A percentile compares a stretch with the other conserved stretches of the same genome.
phyloP scores from a whole-genome alignment of 2,888 invertebrate species.

The Drosophila differens region DNA sequence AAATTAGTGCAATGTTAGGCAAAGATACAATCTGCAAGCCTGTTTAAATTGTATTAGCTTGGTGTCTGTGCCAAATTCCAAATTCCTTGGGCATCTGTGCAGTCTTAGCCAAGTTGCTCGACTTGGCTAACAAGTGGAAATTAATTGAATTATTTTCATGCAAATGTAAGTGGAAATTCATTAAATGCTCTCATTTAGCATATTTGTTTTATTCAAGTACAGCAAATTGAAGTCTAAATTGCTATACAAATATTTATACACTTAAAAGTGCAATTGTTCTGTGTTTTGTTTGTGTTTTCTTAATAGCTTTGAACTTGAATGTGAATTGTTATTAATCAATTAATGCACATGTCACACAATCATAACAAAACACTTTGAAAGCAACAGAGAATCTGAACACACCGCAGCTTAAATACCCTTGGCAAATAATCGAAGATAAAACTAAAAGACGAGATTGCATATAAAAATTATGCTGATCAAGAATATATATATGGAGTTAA shows the following conservation, averaged over 20 bases:
- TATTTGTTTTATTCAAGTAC: neutral
- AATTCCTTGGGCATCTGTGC: conserved; percentile 7
- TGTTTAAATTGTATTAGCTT: conserved; percentile 5
- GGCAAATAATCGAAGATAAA: neutral
- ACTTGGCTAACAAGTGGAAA: conserved; percentile 16
- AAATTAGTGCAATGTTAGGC: conserved; percentile 15
- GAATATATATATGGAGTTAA: neutral
- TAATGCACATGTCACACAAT: conserved; percentile 58
- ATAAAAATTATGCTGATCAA: neutral
- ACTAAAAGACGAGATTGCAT: neutral
- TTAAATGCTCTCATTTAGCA: neutral
- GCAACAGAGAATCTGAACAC: neutral
- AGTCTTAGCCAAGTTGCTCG: conserved; percentile 2
- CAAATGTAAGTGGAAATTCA: neutral
- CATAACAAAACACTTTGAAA: conserved; percentile 16
- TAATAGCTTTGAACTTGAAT: conserved; percentile 74
- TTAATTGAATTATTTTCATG: conserved; percentile 16
- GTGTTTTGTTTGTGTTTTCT: conserved; percentile 11
- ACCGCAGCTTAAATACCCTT: neutral
- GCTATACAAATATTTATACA: conserved; percentile 3
- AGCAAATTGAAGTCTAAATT: neutral
- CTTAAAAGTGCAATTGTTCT: conserved; percentile 1
- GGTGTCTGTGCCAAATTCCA: conserved; percentile 1
- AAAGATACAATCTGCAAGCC: neutral
- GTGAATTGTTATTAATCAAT: conserved; percentile 68